These are phyloP conservation scores for Triplophysa siluroides DNA, from an alignment of 2,113 vertebrate species.

Conservation along the genomic window DNA sequence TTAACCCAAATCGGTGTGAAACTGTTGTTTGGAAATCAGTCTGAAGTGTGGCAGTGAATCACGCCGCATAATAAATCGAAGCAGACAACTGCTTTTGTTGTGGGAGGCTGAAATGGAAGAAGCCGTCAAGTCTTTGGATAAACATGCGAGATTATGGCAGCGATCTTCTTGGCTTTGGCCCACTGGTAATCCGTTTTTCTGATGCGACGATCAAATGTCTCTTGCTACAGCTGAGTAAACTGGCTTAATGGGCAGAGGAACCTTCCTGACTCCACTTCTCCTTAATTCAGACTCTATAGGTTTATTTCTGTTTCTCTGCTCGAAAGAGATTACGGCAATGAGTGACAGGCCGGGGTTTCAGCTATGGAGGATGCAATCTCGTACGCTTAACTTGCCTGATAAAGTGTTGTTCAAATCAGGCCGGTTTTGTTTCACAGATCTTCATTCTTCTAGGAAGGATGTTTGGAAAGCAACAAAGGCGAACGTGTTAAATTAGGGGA, in stretches of 20 bases:
- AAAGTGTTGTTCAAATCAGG: slow-evolving; percentile 19
- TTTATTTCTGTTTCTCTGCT: slow-evolving; percentile 26
- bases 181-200: slow-evolving; percentile 40
- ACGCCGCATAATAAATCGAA: neutral
- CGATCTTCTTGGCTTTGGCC: slow-evolving; percentile 35
- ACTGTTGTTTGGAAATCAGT: slow-evolving; percentile 4
- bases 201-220: slow-evolving; percentile 40
- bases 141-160: slow-evolving; percentile 45
- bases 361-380: slow-evolving; percentile 21
- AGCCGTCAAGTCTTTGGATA: slow-evolving; percentile 27
- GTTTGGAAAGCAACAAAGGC: neutral
- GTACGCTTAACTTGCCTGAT: slow-evolving; percentile 8
- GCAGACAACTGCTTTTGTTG: slow-evolving; percentile 25
- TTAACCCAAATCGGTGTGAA: slow-evolving; percentile 16
- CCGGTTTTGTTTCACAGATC: slow-evolving; percentile 3
- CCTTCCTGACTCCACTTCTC: slow-evolving; percentile 3
- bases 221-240: slow-evolving; percentile 15
- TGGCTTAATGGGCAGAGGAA: slow-evolving; percentile 37
- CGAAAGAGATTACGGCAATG: slow-evolving; percentile 40
- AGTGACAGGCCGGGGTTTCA: slow-evolving; percentile 30
- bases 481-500: neutral
- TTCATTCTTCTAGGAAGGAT: neutral
- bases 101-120: slow-evolving; percentile 12
- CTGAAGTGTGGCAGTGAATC: neutral
- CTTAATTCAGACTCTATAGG: slow-evolving; percentile 30